These are phyloP conservation scores for Mylabris phalerata DNA, from an alignment of 1,140 invertebrate genomes.

Conservation along the genomic window DNA sequence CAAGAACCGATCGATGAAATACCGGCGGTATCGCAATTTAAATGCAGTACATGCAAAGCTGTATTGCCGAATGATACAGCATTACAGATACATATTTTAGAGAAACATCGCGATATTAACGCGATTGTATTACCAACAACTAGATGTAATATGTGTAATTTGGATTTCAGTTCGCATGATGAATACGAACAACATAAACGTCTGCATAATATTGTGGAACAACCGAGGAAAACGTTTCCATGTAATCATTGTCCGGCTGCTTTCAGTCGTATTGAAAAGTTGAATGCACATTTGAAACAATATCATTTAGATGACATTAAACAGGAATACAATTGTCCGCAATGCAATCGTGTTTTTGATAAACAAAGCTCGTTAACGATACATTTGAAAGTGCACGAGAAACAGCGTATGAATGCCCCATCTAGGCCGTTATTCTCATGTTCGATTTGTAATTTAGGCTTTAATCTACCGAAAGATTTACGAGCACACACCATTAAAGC, in stretches of 20 bases:
- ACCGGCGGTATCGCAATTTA: slow-evolving; percentile 11
- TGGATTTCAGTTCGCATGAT: slow-evolving; percentile 31
- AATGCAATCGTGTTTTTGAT: slow-evolving; percentile 34
- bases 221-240: slow-evolving; percentile 22
- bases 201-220: slow-evolving; percentile 31
- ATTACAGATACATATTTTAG: slow-evolving; percentile 35
- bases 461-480: slow-evolving; percentile 35
- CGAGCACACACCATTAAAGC: slow-evolving; percentile 33
- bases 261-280: slow-evolving; percentile 30
- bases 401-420: slow-evolving; percentile 19
- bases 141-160: slow-evolving; percentile 31
- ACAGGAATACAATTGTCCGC: slow-evolving; percentile 29
- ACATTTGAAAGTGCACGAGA: slow-evolving; percentile 36
- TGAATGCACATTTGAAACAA: slow-evolving; percentile 29
- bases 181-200: slow-evolving; percentile 35
- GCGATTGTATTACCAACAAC: slow-evolving; percentile 25
- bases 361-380: slow-evolving; percentile 34
- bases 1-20: slow-evolving; percentile 5
- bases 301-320: slow-evolving; percentile 21
- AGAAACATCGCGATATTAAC: slow-evolving; percentile 33
- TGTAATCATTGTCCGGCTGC: slow-evolving; percentile 30
- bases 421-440: slow-evolving; percentile 27
- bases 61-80: slow-evolving; percentile 33
- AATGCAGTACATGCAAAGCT: slow-evolving; percentile 27
- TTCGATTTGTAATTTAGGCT: slow-evolving; percentile 35